Conservation (phyloP, 1,140 invertebrate genomes). For the Saxidomus purpurata region DNA sequence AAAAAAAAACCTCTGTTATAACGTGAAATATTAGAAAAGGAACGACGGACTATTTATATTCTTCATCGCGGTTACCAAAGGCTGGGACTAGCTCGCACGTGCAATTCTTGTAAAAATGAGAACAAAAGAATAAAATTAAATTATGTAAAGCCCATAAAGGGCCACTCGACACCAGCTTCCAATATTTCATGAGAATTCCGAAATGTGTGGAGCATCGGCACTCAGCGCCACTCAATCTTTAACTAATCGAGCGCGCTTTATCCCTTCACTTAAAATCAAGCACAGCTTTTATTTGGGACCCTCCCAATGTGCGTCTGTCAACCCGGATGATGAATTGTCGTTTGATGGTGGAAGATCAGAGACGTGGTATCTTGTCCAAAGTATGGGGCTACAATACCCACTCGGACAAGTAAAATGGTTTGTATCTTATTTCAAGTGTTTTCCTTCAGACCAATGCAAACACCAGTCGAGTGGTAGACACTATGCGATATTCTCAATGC, state of each 20-base stretch:
- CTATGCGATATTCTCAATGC: not conserved
- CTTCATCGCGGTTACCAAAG: not conserved
- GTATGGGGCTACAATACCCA: slow-evolving; percentile 26
- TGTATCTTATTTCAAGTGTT: slow-evolving; percentile 21
- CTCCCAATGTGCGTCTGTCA: slow-evolving; percentile 41
- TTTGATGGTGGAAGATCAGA: slow-evolving; percentile 57
- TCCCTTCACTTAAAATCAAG: slow-evolving; percentile 57
- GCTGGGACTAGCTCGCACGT: slow-evolving; percentile 32
- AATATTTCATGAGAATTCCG: slow-evolving; percentile 61
- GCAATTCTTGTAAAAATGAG: slow-evolving; percentile 7
- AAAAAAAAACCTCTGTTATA: too few species aligned
- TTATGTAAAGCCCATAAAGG: slow-evolving; percentile 57
- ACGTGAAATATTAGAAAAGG: too few species aligned
- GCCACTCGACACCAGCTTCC: slow-evolving; percentile 32
- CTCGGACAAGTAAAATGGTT: slow-evolving; percentile 8
- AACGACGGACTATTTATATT: slow-evolving; percentile 1
- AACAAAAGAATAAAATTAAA: slow-evolving; percentile 63
- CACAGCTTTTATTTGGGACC: slow-evolving; percentile 30
- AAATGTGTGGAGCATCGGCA: slow-evolving; percentile 47
- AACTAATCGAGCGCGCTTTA: slow-evolving; percentile 60
- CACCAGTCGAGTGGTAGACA: not conserved
- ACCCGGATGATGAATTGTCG: slow-evolving; percentile 44
- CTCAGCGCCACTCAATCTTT: slow-evolving; percentile 43
- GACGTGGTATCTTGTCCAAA: slow-evolving; percentile 50
- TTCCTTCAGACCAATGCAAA: slow-evolving; percentile 6